Conservation (phyloP, 2,888 invertebrate genomes). For the Trimorus sp. region DNA sequence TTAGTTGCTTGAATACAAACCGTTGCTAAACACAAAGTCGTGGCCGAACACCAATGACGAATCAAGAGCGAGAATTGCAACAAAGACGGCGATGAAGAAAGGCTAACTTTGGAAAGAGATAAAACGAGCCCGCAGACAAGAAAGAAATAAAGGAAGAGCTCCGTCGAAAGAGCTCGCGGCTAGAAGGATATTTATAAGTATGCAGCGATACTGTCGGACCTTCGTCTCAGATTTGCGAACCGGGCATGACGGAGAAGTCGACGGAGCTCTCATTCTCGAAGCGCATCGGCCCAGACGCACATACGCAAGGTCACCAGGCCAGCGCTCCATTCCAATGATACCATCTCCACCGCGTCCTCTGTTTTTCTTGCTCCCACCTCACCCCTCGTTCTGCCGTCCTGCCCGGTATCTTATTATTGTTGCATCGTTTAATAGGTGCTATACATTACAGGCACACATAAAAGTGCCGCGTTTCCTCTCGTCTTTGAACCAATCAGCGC, state of each 20-base stretch:
- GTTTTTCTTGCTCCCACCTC: constrained; percentile 48
- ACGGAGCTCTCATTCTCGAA: constrained; percentile 66
- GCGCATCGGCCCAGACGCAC: constrained; percentile 74
- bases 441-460: constrained; percentile 58
- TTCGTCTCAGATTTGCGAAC: constrained; percentile 70
- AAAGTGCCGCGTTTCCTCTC: constrained; percentile 55
- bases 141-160: constrained; percentile 60
- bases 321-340: constrained; percentile 78
- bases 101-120: no score
- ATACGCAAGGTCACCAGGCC: constrained; percentile 80
- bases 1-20: no score
- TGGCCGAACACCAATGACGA: no score
- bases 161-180: constrained; percentile 62
- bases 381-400: constrained; percentile 53
- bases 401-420: constrained; percentile 56
- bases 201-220: constrained; percentile 73
- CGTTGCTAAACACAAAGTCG: no score
- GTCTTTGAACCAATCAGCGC: constrained; percentile 23
- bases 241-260: constrained; percentile 69
- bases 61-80: no score
- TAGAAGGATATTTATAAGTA: constrained; percentile 78
- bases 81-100: no score
- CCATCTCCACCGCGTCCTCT: constrained; percentile 71
- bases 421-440: constrained; percentile 44
- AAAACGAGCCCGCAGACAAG: constrained; percentile 49